Conservation (phyloP, 1,140 invertebrate species). For the Periplaneta americana region DNA sequence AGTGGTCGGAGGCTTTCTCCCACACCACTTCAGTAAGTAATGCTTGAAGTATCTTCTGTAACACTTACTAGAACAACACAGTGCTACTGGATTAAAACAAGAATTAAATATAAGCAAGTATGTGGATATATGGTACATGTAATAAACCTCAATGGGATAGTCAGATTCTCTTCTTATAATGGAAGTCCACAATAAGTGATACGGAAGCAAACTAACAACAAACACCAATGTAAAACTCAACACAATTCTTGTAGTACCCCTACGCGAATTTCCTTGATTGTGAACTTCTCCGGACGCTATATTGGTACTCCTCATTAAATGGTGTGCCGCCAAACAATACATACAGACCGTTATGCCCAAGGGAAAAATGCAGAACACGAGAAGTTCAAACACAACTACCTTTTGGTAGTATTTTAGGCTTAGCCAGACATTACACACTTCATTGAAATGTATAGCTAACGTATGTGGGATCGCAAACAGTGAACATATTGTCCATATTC, state of each 20-base stretch:
- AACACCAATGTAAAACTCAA: not conserved
- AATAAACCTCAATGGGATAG: not conserved
- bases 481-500: not conserved
- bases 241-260: not conserved
- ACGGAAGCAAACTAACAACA: not conserved
- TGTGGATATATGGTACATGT: not conserved
- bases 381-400: not conserved
- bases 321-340: not conserved
- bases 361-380: not conserved
- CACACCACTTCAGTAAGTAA: not conserved
- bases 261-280: not conserved
- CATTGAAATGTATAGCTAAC: not conserved
- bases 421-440: not conserved
- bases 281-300: not conserved
- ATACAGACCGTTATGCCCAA: not conserved
- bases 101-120: not conserved
- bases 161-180: not conserved
- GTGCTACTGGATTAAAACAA: not conserved
- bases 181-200: not conserved
- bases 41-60: not conserved
- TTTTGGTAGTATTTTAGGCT: not conserved
- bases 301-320: not conserved
- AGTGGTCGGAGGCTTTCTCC: too few relatives aligned
- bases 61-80: not conserved
- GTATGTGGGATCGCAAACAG: not conserved